These are phyloP conservation scores for Agrenia bidenticulata DNA, from an alignment of 2,888 invertebrate species.

Conservation along the genomic window DNA sequence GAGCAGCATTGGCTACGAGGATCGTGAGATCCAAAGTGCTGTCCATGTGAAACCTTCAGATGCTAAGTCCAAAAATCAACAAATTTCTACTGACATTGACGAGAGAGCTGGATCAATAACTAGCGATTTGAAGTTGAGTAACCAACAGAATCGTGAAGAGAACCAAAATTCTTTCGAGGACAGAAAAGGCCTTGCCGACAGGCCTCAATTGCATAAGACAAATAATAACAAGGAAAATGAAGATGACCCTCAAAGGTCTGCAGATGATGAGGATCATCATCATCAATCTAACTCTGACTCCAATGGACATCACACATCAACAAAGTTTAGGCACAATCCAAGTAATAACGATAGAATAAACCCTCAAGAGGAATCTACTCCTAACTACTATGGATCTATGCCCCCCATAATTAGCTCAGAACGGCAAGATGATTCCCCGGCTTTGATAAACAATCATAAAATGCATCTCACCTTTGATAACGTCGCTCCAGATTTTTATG, in stretches of 20 bases:
- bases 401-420: conserved; percentile 39
- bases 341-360: conserved; percentile 15
- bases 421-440: conserved; percentile 18
- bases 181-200: conserved; percentile 27
- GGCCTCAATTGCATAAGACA: neutral
- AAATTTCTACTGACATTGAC: neutral
- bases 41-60: conserved; percentile 20
- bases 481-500: conserved; percentile 48
- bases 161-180: conserved; percentile 24
- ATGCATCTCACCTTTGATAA: conserved; percentile 49
- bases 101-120: neutral
- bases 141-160: conserved; percentile 1
- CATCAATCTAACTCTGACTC: conserved; percentile 7
- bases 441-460: conserved; percentile 35
- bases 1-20: conserved; percentile 9
- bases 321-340: neutral
- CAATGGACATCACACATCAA: neutral
- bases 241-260: conserved; percentile 16
- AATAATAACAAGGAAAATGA: conserved; percentile 10
- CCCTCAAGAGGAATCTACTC: conserved; percentile 12
- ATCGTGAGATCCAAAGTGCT: conserved; percentile 20
- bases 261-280: neutral
- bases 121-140: neutral
- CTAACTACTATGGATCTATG: conserved; percentile 32
- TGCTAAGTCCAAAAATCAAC: conserved; percentile 1